Evolutionary conservation across 1,140 invertebrate genomes (phyloP).

Genomic region (Drosophila pruinosa): DNA sequence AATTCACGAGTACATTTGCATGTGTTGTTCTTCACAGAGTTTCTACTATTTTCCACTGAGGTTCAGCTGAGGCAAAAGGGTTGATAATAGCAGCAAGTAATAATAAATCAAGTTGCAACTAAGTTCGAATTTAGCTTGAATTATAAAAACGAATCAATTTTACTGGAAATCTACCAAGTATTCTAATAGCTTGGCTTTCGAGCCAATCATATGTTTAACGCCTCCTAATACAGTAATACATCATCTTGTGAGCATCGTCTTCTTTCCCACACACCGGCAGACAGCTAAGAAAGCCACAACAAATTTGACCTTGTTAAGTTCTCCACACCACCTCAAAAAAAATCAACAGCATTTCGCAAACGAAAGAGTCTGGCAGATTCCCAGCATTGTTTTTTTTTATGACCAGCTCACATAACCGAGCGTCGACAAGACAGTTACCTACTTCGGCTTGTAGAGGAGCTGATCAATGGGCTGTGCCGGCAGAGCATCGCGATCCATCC

Average conservation of each 20-base stretch:
- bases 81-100: not conserved
- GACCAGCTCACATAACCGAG: conserved; percentile 25
- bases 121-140: not conserved
- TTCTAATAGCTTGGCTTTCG: conserved; percentile 18
- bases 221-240: not conserved
- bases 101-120: not conserved
- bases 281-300: conserved; percentile 51
- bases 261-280: conserved; percentile 59
- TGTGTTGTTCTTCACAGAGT: conserved; percentile 63
- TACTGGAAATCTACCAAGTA: not conserved
- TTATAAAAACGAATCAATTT: not conserved
- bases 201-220: conserved; percentile 30
- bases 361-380: conserved; percentile 27
- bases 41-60: conserved; percentile 38
- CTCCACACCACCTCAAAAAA: not conserved
- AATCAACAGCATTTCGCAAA: not conserved
- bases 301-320: conserved; percentile 73
- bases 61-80: conserved; percentile 18
- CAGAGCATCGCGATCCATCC: not conserved
- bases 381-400: conserved; percentile 48
- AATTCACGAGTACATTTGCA: conserved; percentile 53
- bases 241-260: not conserved
- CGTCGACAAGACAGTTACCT: conserved; percentile 57
- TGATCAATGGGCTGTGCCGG: conserved; percentile 20
- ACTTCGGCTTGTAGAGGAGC: conserved; percentile 14